These are phyloP conservation scores for Magallana angulata DNA, from an alignment of 1,140 invertebrate species.

Conservation along the genomic window DNA sequence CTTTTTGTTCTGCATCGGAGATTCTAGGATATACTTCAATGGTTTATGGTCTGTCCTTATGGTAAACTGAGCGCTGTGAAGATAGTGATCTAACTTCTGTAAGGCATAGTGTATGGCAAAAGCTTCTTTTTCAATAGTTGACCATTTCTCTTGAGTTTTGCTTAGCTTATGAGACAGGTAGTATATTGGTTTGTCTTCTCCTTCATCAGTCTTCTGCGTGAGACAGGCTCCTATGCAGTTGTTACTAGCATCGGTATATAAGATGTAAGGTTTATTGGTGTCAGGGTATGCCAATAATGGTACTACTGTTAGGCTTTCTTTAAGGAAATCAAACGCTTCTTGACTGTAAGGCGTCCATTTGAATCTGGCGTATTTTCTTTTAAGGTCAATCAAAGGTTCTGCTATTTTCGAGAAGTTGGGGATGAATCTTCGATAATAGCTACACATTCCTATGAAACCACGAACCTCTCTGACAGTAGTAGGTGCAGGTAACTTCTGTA, in stretches of 20 bases:
- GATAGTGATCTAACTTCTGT: constrained; percentile 64
- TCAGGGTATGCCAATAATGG: constrained; percentile 54
- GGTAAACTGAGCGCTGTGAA: constrained; percentile 61
- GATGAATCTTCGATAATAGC: constrained; percentile 80
- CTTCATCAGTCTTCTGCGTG: constrained; percentile 44
- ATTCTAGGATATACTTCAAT: constrained; percentile 57
- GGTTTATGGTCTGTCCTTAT: constrained; percentile 67
- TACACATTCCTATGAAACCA: constrained; percentile 77
- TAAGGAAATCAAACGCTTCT: constrained; percentile 61
- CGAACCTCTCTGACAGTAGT: neutral
- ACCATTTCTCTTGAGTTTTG: constrained; percentile 52
- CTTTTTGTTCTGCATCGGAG: constrained; percentile 62
- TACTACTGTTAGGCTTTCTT: constrained; percentile 56
- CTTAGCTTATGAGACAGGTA: constrained; percentile 60
- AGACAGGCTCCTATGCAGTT: constrained; percentile 54
- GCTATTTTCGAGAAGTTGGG: constrained; percentile 73
- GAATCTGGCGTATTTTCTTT: constrained; percentile 79
- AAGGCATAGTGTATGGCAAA: constrained; percentile 42
- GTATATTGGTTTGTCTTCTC: constrained; percentile 48
- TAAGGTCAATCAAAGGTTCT: constrained; percentile 73
- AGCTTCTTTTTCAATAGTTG: constrained; percentile 62
- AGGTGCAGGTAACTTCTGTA: neutral
- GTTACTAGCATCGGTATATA: constrained; percentile 56
- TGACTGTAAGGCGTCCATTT: too few relatives aligned
- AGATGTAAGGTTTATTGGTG: constrained; percentile 41